Percentiles rank a stretch among this genome's conserved stretches.
phyloP scores from a whole-genome alignment of 2,113 vertebrate species.

The Anser brachyrhynchus region DNA sequence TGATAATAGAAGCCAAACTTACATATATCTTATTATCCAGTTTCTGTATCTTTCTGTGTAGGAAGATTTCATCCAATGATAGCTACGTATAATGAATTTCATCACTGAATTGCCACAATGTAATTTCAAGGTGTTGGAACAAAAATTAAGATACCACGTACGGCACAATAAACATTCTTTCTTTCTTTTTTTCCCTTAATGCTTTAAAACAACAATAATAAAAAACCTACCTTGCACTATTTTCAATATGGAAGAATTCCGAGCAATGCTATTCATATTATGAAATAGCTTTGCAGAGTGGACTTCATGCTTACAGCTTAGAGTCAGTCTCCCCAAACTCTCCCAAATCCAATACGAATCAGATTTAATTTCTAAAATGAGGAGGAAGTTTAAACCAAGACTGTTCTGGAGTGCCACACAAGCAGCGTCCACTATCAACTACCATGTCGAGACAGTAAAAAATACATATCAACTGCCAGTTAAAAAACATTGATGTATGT shows the following conservation, averaged over 20 bases:
- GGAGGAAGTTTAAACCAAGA: background rate
- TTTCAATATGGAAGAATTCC: constrained; percentile 7
- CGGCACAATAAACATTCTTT: background rate
- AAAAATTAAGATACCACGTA: background rate
- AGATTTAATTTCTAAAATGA: background rate
- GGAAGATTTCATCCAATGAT: background rate
- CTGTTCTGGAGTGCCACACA: background rate
- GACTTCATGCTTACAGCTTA: background rate
- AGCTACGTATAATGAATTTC: background rate
- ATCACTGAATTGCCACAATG: background rate
- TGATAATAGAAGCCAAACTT: constrained; percentile 26
- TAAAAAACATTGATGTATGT: background rate
- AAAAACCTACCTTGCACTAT: background rate
- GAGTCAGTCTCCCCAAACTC: background rate
- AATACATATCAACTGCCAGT: background rate
- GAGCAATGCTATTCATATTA: background rate
- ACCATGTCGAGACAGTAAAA: background rate
- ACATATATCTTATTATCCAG: background rate
- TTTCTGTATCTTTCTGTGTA: background rate
- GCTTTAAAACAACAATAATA: background rate
- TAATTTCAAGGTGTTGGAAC: constrained; percentile 14
- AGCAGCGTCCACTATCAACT: background rate
- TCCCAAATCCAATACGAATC: background rate
- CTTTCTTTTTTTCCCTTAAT: constrained; percentile 14
- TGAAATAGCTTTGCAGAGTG: background rate